Conservation (phyloP, 2,113 vertebrate genomes). For the Protobothrops flavoviridis region DNA sequence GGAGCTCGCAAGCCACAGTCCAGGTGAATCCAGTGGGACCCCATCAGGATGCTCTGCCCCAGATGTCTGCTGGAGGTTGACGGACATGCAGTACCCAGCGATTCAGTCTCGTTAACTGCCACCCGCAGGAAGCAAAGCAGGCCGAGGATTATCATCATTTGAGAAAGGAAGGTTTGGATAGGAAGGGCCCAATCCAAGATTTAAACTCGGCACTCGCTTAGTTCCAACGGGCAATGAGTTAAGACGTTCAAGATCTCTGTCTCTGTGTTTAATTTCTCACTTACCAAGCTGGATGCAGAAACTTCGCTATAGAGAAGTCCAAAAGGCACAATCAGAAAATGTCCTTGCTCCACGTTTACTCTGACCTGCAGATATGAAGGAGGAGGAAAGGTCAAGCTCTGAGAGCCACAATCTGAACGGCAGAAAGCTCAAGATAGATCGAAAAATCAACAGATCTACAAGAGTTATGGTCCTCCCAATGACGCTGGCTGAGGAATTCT, state of each 20-base stretch:
- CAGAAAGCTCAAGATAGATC: neutral
- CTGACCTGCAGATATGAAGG: constrained; percentile 75
- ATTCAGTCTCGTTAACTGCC: too few relatives aligned
- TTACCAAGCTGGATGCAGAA: constrained; percentile 95
- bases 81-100: too few relatives aligned
- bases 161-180: neutral
- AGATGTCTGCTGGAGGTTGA: too few relatives aligned
- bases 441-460: neutral
- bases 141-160: neutral
- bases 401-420: neutral
- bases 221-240: neutral
- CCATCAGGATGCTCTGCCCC: too few relatives aligned
- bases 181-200: neutral
- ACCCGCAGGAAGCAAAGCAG: too few relatives aligned
- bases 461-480: too few relatives aligned
- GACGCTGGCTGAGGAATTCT: too few relatives aligned
- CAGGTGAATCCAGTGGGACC: too few relatives aligned
- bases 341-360: constrained; percentile 90
- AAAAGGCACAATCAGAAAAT: constrained; percentile 94
- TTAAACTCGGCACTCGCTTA: neutral
- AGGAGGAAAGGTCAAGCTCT: neutral
- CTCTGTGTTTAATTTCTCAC: constrained; percentile 19
- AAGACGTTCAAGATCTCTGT: neutral
- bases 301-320: constrained; percentile 97
- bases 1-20: too few relatives aligned